Evolutionary conservation across 2,888 invertebrate genomes (phyloP), one percentile per base, ranked within the genome.

Genomic region (Ypsolopha scabrella): DNA sequence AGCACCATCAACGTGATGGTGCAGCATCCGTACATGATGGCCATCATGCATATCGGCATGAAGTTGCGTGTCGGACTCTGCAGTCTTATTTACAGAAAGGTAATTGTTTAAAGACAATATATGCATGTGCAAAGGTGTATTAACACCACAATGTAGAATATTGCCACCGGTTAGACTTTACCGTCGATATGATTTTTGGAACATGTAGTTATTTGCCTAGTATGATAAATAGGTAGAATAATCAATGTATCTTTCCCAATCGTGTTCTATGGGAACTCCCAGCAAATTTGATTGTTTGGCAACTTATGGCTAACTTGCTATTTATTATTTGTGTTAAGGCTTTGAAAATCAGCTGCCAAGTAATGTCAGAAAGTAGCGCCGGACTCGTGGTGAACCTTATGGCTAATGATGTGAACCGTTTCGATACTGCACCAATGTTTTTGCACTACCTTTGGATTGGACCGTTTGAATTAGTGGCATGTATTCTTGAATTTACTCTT

Each of bases 1-100:
- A 91, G 92, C 54, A 80, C 87, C 8, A 60, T 90, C 9, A 89
- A 90, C 56, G 88, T 93, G 11, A 80, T 93, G 59, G 81, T 90
- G 10, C 90, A 91, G 58, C 94, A 92, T 68, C 92, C 93, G 48
- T 89, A 90, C 57, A 88, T 91, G 65, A 90, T 92, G 80, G 87
- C 85, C 6, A 90, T 89, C n/a, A 92, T 91, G 77, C 92, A 93
- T 60, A 88, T 93, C 47, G 96, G 96, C 2, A 93, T 95, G 91
- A 90, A 91, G 69, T 89, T 95, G 63, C 87, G 96, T 55, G 90
- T 95, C 0, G 94, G 95, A 0, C 89, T 93, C 49, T 95, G 95
- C 68, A 93, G 94, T 47, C 76, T 96, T 8, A 90, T 97, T 60
- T 96, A 94, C 65, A 90, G 94, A 80, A 97, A 97, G 90, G 94